A percentile compares a stretch with the other conserved stretches of the same genome.
Conservation (phyloP, 2,797 vertebrate species). For the Artibeus lituratus region DNA sequence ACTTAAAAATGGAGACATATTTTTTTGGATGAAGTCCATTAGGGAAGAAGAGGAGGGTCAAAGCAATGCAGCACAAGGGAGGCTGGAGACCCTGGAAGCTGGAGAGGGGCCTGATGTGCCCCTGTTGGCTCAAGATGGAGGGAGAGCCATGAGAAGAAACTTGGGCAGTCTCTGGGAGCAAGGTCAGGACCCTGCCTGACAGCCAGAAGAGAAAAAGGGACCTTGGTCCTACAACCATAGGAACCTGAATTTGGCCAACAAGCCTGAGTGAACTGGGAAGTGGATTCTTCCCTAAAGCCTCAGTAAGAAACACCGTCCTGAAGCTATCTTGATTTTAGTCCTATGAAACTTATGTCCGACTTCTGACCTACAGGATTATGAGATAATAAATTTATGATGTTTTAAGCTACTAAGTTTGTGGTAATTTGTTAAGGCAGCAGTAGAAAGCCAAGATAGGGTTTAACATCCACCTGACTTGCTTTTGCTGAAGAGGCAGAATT, state of each 20-base stretch:
- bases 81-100: background rate
- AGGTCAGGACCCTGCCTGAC: background rate
- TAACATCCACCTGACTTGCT: background rate
- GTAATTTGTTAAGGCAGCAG: background rate
- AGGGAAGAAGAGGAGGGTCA: background rate
- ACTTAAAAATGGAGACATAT: background rate
- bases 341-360: background rate
- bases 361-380: background rate
- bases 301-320: background rate
- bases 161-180: background rate
- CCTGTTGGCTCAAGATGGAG: background rate
- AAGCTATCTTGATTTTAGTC: background rate
- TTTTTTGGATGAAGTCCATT: background rate
- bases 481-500: background rate
- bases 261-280: background rate
- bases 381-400: background rate
- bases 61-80: background rate
- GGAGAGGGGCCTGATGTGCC: background rate
- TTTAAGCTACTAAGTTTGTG: background rate
- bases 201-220: background rate
- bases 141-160: background rate
- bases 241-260: background rate
- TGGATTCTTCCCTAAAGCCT: background rate
- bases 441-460: background rate
- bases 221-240: background rate